Evolutionary conservation across 2,888 invertebrate genomes (phyloP).

Genomic region (Taphrorychus bicolor): DNA sequence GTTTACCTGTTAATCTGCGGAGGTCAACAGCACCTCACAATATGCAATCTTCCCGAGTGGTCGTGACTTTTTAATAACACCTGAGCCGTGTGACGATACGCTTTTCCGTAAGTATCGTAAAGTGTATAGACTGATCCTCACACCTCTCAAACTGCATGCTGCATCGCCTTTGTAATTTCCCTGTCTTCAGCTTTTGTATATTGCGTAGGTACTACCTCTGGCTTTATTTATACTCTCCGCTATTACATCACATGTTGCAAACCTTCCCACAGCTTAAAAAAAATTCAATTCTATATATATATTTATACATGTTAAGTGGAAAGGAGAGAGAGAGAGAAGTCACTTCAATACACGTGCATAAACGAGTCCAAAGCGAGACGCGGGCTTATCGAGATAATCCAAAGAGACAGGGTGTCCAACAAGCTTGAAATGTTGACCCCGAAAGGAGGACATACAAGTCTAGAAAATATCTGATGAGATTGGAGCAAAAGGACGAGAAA

Average conservation of each 20-base stretch:
- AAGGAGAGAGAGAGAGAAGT: background rate
- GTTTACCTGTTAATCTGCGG: slow-evolving; percentile 58
- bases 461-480: slow-evolving; percentile 24
- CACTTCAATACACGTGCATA: background rate
- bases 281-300: too few species aligned
- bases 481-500: slow-evolving; percentile 24
- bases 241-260: too few species aligned
- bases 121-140: background rate
- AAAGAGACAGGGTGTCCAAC: slow-evolving; percentile 34
- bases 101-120: slow-evolving; percentile 10
- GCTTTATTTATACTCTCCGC: too few species aligned
- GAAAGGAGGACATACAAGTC: slow-evolving; percentile 23
- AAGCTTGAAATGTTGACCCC: slow-evolving; percentile 32
- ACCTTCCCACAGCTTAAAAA: too few species aligned
- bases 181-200: background rate
- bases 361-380: background rate
- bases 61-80: slow-evolving; percentile 51
- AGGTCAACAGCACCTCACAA: slow-evolving; percentile 57
- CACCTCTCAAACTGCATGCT: background rate
- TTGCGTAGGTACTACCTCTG: too few species aligned
- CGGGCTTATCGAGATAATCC: slow-evolving; percentile 27
- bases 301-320: background rate
- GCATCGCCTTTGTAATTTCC: background rate
- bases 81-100: slow-evolving; percentile 40
- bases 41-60: slow-evolving; percentile 51